Conservation (phyloP, 2,888 invertebrate genomes). For the Caenorhabditis sinica region DNA sequence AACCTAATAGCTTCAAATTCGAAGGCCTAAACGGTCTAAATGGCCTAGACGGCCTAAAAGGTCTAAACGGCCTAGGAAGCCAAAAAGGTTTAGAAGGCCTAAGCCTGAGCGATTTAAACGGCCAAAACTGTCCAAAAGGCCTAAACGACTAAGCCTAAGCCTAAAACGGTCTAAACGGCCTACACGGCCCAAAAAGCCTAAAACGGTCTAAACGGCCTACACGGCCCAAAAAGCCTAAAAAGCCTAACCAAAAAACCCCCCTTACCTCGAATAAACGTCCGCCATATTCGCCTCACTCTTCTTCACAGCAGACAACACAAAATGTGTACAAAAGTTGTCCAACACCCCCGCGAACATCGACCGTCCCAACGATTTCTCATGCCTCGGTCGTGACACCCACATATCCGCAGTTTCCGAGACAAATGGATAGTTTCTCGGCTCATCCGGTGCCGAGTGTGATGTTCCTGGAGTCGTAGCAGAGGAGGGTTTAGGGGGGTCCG, state of each 20-base stretch:
- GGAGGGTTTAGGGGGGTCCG: no score
- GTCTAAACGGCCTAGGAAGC: no score
- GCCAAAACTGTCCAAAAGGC: no score
- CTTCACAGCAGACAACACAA: constrained; percentile 77
- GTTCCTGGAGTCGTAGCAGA: no score
- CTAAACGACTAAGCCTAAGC: no score
- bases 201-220: neutral
- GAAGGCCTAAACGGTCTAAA: no score
- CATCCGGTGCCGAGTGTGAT: neutral
- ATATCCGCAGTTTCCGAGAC: constrained; percentile 28
- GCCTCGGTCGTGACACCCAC: constrained; percentile 37
- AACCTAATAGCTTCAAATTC: no score
- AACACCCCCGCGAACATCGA: constrained; percentile 80
- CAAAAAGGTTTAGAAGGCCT: no score
- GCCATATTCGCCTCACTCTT: constrained; percentile 62
- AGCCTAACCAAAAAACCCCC: neutral
- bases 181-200: neutral
- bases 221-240: neutral
- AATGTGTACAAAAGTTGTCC: constrained; percentile 77
- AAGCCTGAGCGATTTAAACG: no score
- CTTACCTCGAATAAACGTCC: constrained; percentile 63
- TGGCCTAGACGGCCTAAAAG: no score
- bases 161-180: no score
- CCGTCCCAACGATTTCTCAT: constrained; percentile 70
- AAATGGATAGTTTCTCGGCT: constrained; percentile 22